Evolutionary conservation across 2,113 vertebrate species (phyloP).

Genomic region (Ceyx cyanopectus): DNA sequence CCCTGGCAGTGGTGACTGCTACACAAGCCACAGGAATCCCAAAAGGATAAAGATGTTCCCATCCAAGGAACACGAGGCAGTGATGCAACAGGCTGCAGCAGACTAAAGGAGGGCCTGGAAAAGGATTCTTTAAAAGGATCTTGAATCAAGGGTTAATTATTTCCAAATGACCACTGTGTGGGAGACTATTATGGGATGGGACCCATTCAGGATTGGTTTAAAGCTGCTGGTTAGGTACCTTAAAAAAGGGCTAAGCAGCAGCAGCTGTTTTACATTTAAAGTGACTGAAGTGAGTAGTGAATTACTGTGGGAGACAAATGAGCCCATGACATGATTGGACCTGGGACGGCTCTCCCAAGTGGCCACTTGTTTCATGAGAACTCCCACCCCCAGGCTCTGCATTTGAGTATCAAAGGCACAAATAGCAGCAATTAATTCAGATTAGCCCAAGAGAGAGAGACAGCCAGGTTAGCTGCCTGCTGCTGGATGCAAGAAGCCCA

Average conservation of each 20-base stretch:
- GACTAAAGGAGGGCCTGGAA: background rate
- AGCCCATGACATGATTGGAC: conserved; percentile 64
- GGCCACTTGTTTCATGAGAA: conserved; percentile 73
- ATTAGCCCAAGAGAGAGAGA: conserved; percentile 20
- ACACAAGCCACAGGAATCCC: background rate
- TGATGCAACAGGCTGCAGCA: fast-evolving
- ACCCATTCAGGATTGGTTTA: conserved; percentile 28
- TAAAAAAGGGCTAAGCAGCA: conserved; percentile 51
- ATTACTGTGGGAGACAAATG: conserved; percentile 59
- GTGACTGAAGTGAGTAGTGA: conserved; percentile 61
- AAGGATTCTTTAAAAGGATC: conserved; percentile 25
- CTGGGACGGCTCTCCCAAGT: conserved; percentile 61
- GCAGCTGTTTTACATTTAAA: conserved; percentile 69
- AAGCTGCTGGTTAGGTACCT: conserved; percentile 59
- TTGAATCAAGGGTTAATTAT: conserved; percentile 58
- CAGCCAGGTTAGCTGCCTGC: background rate
- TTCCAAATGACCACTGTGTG: conserved; percentile 68
- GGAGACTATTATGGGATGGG: conserved; percentile 43
- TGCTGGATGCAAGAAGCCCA: background rate
- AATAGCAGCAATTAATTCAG: conserved; percentile 72
- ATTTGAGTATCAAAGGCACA: conserved; percentile 64
- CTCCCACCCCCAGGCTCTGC: conserved; percentile 35
- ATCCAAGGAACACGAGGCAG: background rate
- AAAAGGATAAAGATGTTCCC: background rate
- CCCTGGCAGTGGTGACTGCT: background rate